Evolutionary conservation across 2,113 vertebrate genomes (phyloP), one percentile per base, ranked within the genome.

Genomic region (Megaptera novaeangliae): DNA sequence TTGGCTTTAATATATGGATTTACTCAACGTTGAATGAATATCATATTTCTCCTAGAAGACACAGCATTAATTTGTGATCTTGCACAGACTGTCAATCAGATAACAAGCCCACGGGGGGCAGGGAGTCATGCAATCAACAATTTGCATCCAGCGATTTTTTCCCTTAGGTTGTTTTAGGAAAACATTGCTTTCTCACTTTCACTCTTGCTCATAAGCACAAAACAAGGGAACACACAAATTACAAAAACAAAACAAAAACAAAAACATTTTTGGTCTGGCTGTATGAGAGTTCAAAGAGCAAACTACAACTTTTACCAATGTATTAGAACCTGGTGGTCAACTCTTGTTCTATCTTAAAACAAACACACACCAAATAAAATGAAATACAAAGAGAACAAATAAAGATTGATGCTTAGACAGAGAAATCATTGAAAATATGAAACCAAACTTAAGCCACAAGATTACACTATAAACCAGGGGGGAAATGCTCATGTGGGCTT

Each of bases 1-100:
- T 97, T 97, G 92, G 92, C 95, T 98, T 96, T 97, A 97, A 97
- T 98, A 97, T 97, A 97, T 97, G 96, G 91, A 96, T 97, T 97
- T 97, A 94, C 97, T 97, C 94, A 96, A 95, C 80, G 96, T 6
- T 95, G 97, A 98, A 97, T 97, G 96, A 97, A 96, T 98, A 97
- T 97, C 78, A 97, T 97, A 98, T 97, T 98, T 98, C 89, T 97
- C n/a, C 74, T 94, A 92, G 86, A 97, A 96, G 93, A 97, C 80
- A 92, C 78, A 90, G 92, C 90, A 95, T 96, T 97, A 97, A 97
- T 98, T 92, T 96, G 92, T 98, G 93, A 97, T 96, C 80, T 94
- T 95, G 90, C 85, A 96, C 96, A 96, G 97, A 97, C 92, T 95
- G 69, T 97, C 96, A 96, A 96, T 98, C 68, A 90, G 95, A 95